Evolutionary conservation across 2,888 invertebrate species (phyloP), one percentile per base, ranked within the genome.

Genomic region (Odiellus spinosus): DNA sequence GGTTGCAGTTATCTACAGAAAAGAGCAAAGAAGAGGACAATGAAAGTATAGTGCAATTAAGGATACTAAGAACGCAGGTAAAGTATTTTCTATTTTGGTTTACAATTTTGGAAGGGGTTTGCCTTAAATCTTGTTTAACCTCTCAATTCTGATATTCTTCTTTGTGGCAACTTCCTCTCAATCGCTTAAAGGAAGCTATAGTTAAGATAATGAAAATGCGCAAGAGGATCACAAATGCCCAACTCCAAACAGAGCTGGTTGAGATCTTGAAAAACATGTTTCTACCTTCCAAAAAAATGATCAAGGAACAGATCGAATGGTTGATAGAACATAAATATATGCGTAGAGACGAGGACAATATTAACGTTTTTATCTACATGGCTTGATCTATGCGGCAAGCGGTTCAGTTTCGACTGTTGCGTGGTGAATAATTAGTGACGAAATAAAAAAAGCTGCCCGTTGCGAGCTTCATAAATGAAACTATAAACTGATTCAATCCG

Each of bases 211-310:
- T 98, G 68, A 99, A 98, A 70, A 96, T 91, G 87, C 75, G 98
- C 52, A 96, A 96, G 66, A 76, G 80, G 52, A 83, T 95, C 53
- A 82, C 83, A 42, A 93, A 95, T 67, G 88, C 86, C 44, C 85
- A 91, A 57, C 71, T 99, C 53, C 96, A 96, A 73, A 86, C 90
- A 47, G 96, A 99, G 71, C 73, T 98, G 49, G 83, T 98, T 15
- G 96, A 98, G 70, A 93, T 98, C 63, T 71, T 99, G 59, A 95
- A 95, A 71, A 93, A 95, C 65, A 95, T 98, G 93, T 99, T 98
- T 74, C 72, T 96, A 63, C 98, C 98, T 20, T 90, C 91, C 53
- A 93, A 93, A 69, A 95, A 96, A 70, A 87, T 98, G 83, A 96
- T 99, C 59, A 98, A 99, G 69, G 96, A 98, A 69, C 96, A 98